Base-by-base conservation (phyloP, 2,797 vertebrate genomes). In the Chanos chanos region DNA sequence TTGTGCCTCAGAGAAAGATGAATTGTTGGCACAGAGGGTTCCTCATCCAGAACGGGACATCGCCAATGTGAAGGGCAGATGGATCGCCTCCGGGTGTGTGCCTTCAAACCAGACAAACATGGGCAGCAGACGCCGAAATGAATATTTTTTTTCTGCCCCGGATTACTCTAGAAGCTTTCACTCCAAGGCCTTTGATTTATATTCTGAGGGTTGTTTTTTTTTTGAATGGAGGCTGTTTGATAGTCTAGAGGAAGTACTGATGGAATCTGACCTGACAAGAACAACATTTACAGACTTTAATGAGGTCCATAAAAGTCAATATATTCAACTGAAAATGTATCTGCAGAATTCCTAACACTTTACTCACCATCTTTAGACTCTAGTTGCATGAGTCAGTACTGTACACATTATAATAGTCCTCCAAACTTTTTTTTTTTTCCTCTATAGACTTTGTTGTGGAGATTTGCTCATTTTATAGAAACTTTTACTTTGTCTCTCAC, bases 11-110 rank as follows among this genome's bases (percentile, higher is more conserved):
- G 79, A 76, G 73, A 82, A 85, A 87, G 87, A 87, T 87, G 73
- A 88, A 86, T 87, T 85, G 85, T 88, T 83, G 85, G 78, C 73
- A 79, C 72, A 79, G 73, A 82, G 79, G 70, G 82, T 81, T 85
- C 72, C 72, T 81, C 82, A 82, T 73, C 78, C 70, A 72, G 73
- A 69, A 58, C 79, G 66, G 81, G 82, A 87, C 85, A 86, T 83
- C 84, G 74, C 72, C 70, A 77, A 79, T 86, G 85, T 83, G 79
- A 66, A 70, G 73, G 77, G 78, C 78, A 77, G 76, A 63, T 62
- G 74, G 48, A 74, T 74, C 70, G 75, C 78, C 79, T 80, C 82
- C 50, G 58, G 81, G 81, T 63, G 72, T 81, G 81, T 66, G 45
- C 69, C 68, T 73, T 68, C 41, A 65, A 84, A 83, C 84, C 83